Conservation (phyloP, 2,113 vertebrate genomes). For the Thalassarche chlororhynchos region DNA sequence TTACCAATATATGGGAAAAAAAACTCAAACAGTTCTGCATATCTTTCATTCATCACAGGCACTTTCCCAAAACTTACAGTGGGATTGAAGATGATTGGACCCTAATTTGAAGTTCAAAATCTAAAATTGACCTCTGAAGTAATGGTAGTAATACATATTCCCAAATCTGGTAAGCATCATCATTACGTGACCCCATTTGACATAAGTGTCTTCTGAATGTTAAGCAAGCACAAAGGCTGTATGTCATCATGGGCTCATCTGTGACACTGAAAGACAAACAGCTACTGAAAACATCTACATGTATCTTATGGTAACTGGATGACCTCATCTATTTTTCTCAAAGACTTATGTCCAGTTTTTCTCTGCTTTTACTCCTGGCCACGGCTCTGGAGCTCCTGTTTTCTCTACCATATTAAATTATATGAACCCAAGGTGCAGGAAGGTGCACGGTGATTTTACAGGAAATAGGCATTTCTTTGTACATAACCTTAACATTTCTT, state of each 20-base stretch:
- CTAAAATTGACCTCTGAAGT: constrained; percentile 33
- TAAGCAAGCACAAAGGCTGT: not conserved
- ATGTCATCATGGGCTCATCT: not conserved
- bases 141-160: constrained; percentile 25
- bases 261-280: not conserved
- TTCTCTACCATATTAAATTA: not conserved
- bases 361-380: not conserved
- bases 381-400: not conserved
- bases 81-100: not conserved
- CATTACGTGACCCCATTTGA: not conserved
- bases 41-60: not conserved
- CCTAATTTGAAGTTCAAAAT: not conserved
- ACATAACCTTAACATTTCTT: not conserved
- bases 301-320: not conserved
- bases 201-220: not conserved
- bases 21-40: not conserved
- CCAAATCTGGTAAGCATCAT: not conserved
- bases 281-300: not conserved
- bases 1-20: not conserved
- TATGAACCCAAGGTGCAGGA: not conserved
- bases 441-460: not conserved
- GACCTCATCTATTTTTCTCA: not conserved
- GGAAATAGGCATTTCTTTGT: not conserved
- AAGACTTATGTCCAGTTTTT: not conserved
- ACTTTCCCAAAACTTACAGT: not conserved